Evolutionary conservation across 1,140 invertebrate species (phyloP).

Genomic region (Chionoecetes opilio): DNA sequence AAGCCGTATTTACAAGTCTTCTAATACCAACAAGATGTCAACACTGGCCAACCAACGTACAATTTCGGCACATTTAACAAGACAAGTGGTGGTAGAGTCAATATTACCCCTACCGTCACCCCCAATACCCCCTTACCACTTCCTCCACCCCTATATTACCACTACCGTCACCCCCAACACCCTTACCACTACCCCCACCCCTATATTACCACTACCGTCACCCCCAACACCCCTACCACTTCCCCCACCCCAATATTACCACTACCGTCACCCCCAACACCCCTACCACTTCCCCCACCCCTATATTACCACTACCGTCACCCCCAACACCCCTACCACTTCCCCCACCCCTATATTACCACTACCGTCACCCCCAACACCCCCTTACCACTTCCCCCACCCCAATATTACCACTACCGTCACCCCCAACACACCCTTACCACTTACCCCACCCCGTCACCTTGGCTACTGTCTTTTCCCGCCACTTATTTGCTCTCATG

Average conservation of each 20-base stretch:
- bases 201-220: background rate
- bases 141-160: background rate
- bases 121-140: background rate
- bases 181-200: background rate
- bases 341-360: too few relatives aligned
- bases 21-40: too few relatives aligned
- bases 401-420: background rate
- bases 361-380: background rate
- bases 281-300: too few relatives aligned
- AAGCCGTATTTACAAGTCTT: too few relatives aligned
- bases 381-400: background rate
- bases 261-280: too few relatives aligned
- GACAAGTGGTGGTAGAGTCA: too few relatives aligned
- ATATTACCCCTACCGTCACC: background rate
- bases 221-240: too few relatives aligned
- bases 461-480: background rate
- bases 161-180: background rate
- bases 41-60: too few relatives aligned
- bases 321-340: background rate
- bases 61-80: too few relatives aligned
- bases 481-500: background rate
- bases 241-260: too few relatives aligned
- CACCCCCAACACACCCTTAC: background rate
- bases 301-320: background rate
- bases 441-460: background rate